Base-by-base conservation (phyloP, 2,888 invertebrate genomes). In the Parnassius glacialis region DNA sequence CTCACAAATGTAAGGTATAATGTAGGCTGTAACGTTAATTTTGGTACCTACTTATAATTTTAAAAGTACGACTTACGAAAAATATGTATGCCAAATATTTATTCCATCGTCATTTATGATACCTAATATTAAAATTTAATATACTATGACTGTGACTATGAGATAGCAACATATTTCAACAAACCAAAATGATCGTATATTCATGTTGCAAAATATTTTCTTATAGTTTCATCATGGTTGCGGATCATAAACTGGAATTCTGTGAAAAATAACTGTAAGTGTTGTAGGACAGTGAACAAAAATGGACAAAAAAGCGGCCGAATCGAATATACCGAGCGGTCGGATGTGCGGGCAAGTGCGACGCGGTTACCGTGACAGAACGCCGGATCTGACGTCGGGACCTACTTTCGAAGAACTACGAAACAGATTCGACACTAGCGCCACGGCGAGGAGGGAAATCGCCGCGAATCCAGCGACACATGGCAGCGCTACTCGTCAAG, bases 401-500 rank as follows among this genome's bases (percentile, higher is more conserved):
- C 71, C 83, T 66, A 85, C 90, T 64, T 86, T 90, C 64, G 89
- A 90, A 75, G 90, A 90, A 83, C 78, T 90, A 76, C 77, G 89
- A 59, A 87, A 89, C 63, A 77, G 81, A 68, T 90, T 90, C 74
- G 90, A 90, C 69, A 83, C 81, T 73, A 87, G 87, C 83, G 88
- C 90, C 79, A 77, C 79, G 78, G 79, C 74, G 74, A 74, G 80
- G 65, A 78, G 83, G 68, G 89, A 89, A 75, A 85, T 89, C 65
- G 80, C 82, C 65, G 84, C 89, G 72, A 87, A 87, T 70, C 92
- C 92, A 13, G 84, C 90, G 48, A 89, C 90, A 67, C 92, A 92
- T 71, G 86, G 85, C 67, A 92, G 92, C 82, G 91, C 88, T 67
- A 90, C 82, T 45, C 80, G 92, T 13, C 92, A 92, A 69, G 85